Conservation (phyloP, 2,797 vertebrate genomes). For the Lepus oiostolus region DNA sequence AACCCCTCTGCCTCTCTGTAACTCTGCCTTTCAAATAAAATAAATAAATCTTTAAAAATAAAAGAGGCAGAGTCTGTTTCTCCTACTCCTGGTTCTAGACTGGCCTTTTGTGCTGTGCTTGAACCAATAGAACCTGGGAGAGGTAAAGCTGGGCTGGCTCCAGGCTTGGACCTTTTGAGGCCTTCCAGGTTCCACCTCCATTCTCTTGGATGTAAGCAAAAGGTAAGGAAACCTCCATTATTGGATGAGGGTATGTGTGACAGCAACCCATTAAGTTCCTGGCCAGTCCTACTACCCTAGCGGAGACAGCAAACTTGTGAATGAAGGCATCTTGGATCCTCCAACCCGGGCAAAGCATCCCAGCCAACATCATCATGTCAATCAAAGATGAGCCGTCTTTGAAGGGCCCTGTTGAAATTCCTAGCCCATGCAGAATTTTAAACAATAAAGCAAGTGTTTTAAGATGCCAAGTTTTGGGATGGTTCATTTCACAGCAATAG, state of each 20-base stretch:
- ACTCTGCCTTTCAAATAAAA: no score
- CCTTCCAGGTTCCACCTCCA: neutral
- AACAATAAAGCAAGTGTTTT: neutral
- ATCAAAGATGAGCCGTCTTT: neutral
- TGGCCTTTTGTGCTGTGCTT: neutral
- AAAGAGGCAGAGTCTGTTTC: neutral
- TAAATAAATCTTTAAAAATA: no score
- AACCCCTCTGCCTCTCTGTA: no score
- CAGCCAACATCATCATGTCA: neutral
- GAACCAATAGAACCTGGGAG: neutral
- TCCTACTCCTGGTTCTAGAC: neutral
- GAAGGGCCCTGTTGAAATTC: neutral
- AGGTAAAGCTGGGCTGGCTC: fast-evolving
- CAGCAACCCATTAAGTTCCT: neutral
- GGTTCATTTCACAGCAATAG: neutral
- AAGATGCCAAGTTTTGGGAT: neutral
- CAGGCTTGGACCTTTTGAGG: neutral
- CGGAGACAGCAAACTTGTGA: neutral
- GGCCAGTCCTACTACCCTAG: neutral
- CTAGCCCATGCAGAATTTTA: neutral
- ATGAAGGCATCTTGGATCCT: neutral
- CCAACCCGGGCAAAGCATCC: neutral
- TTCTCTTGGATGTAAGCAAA: neutral
- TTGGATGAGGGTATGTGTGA: neutral
- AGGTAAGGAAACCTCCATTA: neutral